These are phyloP conservation scores for Eubasilissa splendida DNA, from an alignment of 2,888 invertebrate genomes.

Conservation along the genomic window DNA sequence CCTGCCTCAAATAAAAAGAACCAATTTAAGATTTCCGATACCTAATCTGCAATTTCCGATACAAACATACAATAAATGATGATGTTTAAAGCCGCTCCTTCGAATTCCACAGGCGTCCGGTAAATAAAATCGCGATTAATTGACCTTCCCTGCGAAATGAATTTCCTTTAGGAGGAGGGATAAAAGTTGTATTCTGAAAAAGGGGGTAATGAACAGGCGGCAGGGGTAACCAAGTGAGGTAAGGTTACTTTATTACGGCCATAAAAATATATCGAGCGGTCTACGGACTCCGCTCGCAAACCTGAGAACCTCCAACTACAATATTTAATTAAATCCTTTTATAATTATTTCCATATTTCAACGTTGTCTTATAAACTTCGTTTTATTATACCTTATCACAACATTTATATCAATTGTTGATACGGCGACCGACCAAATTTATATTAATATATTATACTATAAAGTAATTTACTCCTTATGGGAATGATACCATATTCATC, in stretches of 20 bases:
- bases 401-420: too few species aligned
- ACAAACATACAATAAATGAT: not conserved
- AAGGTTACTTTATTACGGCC: slow-evolving; percentile 51
- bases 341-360: not conserved
- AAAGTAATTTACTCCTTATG: too few species aligned
- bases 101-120: not conserved
- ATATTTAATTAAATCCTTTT: not conserved
- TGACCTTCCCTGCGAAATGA: not conserved
- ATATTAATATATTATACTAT: too few species aligned
- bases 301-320: slow-evolving; percentile 15
- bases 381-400: too few species aligned
- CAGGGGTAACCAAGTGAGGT: slow-evolving; percentile 38
- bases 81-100: not conserved
- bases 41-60: not conserved
- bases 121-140: slow-evolving; percentile 19
- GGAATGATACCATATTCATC: too few species aligned
- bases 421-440: too few species aligned
- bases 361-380: too few species aligned
- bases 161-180: slow-evolving; percentile 7
- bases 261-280: slow-evolving; percentile 56
- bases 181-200: slow-evolving; percentile 34
- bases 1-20: not conserved
- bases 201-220: slow-evolving; percentile 29
- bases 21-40: not conserved
- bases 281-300: slow-evolving; percentile 31